phyloP scores from a whole-genome alignment of 2,797 vertebrate genomes.

The Amazona ochrocephala region DNA sequence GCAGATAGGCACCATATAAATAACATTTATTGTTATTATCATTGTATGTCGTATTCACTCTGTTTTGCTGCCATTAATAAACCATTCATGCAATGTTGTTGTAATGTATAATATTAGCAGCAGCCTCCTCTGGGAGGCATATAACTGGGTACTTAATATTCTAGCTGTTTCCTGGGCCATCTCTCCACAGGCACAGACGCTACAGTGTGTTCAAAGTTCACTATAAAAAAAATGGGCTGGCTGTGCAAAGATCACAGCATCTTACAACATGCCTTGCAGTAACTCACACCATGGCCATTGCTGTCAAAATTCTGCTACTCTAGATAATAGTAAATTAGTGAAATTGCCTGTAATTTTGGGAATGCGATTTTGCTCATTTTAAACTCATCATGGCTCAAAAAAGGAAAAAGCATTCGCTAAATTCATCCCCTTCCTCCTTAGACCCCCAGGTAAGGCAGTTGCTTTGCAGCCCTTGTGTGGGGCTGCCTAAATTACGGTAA shows the following conservation, averaged over 20 bases:
- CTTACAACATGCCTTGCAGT: background rate
- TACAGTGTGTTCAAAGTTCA: slow-evolving; percentile 67
- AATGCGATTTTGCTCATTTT: background rate
- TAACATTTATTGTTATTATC: slow-evolving; percentile 82
- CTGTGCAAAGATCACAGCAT: slow-evolving; percentile 46
- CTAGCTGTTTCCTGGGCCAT: slow-evolving; percentile 65
- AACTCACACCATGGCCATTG: background rate
- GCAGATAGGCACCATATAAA: slow-evolving; percentile 72
- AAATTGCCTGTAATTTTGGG: slow-evolving; percentile 12
- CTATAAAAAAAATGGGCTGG: slow-evolving; percentile 24
- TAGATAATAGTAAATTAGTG: slow-evolving; percentile 49
- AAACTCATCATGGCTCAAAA: background rate
- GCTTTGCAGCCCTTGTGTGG: background rate
- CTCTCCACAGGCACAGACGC: slow-evolving; percentile 33
- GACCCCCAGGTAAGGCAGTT: background rate
- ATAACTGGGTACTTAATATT: slow-evolving; percentile 75
- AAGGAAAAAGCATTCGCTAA: background rate
- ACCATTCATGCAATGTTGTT: slow-evolving; percentile 79
- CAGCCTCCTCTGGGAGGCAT: slow-evolving; percentile 72
- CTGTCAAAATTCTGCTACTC: slow-evolving; percentile 60
- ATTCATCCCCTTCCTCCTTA: background rate
- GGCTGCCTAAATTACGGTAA: background rate
- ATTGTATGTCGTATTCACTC: slow-evolving; percentile 78
- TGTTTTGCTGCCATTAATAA: slow-evolving; percentile 81
- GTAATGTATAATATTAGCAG: slow-evolving; percentile 77